Evolutionary conservation across 2,888 invertebrate genomes (phyloP).

Genomic region (Allygus modestus): DNA sequence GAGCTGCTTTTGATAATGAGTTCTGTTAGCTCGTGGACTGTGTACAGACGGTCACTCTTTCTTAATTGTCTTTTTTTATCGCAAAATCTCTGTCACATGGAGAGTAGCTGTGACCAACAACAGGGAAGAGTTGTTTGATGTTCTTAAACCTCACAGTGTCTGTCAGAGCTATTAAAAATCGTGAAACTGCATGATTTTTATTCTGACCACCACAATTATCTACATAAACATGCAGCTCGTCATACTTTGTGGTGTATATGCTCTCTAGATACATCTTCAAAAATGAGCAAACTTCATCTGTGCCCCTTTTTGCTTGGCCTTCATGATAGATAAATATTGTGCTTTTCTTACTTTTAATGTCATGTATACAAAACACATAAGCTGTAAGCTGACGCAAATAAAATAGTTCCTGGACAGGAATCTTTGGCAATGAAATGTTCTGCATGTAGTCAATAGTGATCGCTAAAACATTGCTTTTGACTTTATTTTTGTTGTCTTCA

Average conservation of each 20-base stretch:
- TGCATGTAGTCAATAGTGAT: conserved; percentile 71
- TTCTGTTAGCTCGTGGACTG: conserved; percentile 63
- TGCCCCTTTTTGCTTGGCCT: conserved; percentile 67
- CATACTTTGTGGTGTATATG: not conserved
- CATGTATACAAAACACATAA: conserved; percentile 67
- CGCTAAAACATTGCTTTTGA: conserved; percentile 62
- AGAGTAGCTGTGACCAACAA: conserved; percentile 58
- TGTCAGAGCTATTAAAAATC: conserved; percentile 64
- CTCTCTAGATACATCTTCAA: conserved; percentile 55
- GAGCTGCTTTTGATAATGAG: conserved; percentile 31
- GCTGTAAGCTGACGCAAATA: conserved; percentile 67
- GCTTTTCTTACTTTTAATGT: conserved; percentile 68
- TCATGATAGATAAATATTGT: conserved; percentile 70
- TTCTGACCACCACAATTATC: conserved; percentile 71
- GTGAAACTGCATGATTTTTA: conserved; percentile 66
- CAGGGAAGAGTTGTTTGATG: conserved; percentile 65
- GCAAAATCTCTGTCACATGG: conserved; percentile 59
- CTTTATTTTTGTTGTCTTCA: conserved; percentile 60
- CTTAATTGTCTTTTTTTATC: conserved; percentile 35
- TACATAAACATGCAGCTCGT: conserved; percentile 68
- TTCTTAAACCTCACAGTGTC: conserved; percentile 65
- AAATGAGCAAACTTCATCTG: conserved; percentile 66
- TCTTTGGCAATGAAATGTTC: conserved; percentile 69
- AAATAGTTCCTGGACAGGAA: conserved; percentile 70
- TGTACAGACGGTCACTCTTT: conserved; percentile 63